These are phyloP conservation scores for Anodontia alba DNA, from an alignment of 2,888 invertebrate species.

Conservation along the genomic window DNA sequence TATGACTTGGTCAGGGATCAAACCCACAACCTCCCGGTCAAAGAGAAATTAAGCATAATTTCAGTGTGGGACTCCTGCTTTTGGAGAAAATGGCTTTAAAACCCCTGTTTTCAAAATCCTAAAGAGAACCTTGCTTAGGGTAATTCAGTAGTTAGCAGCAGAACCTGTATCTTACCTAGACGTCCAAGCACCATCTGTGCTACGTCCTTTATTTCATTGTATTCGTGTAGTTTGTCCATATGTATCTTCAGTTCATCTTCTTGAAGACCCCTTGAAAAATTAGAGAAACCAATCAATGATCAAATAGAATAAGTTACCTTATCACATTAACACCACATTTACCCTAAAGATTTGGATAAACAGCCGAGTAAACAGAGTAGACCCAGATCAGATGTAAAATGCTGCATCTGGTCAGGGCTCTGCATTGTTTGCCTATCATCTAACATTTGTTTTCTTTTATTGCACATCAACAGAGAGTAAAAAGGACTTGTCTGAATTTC, in stretches of 20 bases:
- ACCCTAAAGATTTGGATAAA: neutral
- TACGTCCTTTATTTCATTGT: constrained; percentile 82
- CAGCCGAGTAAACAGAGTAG: too few species aligned
- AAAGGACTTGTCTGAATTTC: too few species aligned
- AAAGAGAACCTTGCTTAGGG: too few species aligned
- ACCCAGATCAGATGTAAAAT: too few species aligned
- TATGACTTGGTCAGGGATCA: too few species aligned
- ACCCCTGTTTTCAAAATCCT: too few species aligned
- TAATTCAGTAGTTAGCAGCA: too few species aligned
- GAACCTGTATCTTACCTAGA: constrained; percentile 74
- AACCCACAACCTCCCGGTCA: too few species aligned
- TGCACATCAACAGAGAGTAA: neutral
- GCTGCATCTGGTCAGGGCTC: neutral
- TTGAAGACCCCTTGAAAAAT: constrained; percentile 70
- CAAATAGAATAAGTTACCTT: neutral
- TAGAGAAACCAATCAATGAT: neutral
- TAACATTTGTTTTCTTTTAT: neutral
- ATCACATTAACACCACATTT: neutral
- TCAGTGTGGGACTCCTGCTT: too few species aligned
- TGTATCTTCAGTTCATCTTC: constrained; percentile 76
- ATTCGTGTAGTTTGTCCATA: constrained; percentile 81
- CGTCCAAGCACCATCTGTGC: constrained; percentile 81
- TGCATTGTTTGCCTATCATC: neutral
- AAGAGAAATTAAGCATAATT: too few species aligned
- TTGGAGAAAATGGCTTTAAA: too few species aligned